Evolutionary conservation across 2,113 vertebrate genomes (phyloP).

Genomic region (Craseonycteris thonglongyai): DNA sequence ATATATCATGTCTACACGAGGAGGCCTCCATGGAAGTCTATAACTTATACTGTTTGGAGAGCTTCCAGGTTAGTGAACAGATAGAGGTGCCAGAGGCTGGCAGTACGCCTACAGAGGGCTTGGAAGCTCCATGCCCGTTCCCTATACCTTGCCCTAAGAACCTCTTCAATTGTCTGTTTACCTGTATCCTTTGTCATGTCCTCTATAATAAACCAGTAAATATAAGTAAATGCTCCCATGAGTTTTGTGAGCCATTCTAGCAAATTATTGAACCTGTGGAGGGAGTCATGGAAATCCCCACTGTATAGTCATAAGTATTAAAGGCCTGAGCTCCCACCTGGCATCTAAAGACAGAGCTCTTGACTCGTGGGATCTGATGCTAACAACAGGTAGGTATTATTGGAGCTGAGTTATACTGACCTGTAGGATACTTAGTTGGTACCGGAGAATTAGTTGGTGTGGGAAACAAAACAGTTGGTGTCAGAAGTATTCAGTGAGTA

Average conservation of each 20-base stretch:
- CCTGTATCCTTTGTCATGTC: not conserved
- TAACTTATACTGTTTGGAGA: not conserved
- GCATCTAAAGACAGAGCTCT: not conserved
- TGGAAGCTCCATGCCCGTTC: no score
- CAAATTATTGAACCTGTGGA: not conserved
- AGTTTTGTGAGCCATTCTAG: not conserved
- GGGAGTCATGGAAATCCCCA: not conserved
- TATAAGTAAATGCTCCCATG: not conserved
- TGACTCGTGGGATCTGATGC: not conserved
- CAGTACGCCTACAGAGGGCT: not conserved
- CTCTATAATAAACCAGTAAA: not conserved
- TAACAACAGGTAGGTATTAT: not conserved
- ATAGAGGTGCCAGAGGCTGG: not conserved
- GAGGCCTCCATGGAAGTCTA: not conserved
- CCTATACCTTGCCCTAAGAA: not conserved
- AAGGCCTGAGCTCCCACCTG: not conserved
- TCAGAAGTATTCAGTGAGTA: not conserved
- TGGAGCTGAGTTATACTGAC: not conserved
- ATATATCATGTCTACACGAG: no score
- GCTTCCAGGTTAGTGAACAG: not conserved
- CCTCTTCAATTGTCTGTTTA: not conserved
- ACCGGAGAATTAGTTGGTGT: not conserved
- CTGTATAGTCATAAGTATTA: not conserved
- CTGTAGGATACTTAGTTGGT: not conserved
- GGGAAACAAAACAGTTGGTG: not conserved